These are phyloP conservation scores for Globodera ellingtonae DNA, from an alignment of 1,140 invertebrate genomes.

Conservation along the genomic window DNA sequence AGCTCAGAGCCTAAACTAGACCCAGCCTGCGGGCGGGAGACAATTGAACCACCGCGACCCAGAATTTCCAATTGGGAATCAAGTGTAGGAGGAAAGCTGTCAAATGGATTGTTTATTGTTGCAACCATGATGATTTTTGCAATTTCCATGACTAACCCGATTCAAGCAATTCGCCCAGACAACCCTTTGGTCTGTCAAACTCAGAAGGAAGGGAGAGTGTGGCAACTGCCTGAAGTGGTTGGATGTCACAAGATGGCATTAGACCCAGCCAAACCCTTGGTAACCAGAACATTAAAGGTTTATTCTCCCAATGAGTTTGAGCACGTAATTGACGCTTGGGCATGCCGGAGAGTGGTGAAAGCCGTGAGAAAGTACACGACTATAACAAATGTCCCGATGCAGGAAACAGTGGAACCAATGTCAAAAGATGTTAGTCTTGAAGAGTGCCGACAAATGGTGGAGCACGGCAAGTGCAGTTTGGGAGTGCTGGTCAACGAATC, in stretches of 20 bases:
- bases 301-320: background rate
- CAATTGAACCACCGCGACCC: background rate
- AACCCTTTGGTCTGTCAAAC: background rate
- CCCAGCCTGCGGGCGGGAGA: background rate
- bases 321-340: background rate
- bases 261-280: background rate
- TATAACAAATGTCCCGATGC: no score
- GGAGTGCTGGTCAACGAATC: slow-evolving; percentile 6
- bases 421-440: background rate
- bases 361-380: background rate
- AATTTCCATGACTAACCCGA: background rate
- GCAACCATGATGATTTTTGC: background rate
- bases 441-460: slow-evolving; percentile 10
- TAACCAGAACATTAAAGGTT: background rate
- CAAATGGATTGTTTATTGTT: background rate
- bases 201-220: background rate
- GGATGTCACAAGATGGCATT: background rate
- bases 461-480: slow-evolving; percentile 6
- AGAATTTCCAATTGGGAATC: background rate
- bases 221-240: background rate
- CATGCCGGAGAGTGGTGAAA: background rate
- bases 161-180: background rate
- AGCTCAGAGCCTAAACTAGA: background rate
- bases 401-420: background rate
- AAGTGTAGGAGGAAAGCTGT: background rate